Percentiles rank a stretch among this genome's conserved stretches.
These are phyloP conservation scores for Capitella teleta DNA, from an alignment of 1,140 invertebrate species.

Conservation along the genomic window DNA sequence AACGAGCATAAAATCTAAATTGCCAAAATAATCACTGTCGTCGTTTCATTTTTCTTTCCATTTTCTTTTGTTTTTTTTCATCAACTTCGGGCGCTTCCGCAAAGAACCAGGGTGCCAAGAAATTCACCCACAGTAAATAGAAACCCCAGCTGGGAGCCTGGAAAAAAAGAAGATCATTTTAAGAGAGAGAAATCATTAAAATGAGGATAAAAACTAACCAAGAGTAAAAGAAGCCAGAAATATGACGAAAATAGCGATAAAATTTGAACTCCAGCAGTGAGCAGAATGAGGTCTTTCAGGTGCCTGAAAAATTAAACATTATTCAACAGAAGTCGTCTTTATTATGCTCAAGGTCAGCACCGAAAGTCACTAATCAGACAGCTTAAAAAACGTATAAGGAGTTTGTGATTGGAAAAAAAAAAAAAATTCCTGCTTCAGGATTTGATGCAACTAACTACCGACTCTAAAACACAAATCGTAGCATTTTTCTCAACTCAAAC, in stretches of 20 bases:
- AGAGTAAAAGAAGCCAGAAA: slow-evolving; percentile 75
- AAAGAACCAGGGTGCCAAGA: slow-evolving; percentile 82
- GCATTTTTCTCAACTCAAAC: too few relatives aligned
- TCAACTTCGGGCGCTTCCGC: slow-evolving; percentile 54
- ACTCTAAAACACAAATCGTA: too few relatives aligned
- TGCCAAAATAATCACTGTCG: too few relatives aligned
- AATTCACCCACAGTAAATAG: slow-evolving; percentile 74
- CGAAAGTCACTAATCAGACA: too few relatives aligned
- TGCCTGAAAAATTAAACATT: slow-evolving; percentile 57
- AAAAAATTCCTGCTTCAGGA: too few relatives aligned
- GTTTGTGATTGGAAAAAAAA: too few relatives aligned
- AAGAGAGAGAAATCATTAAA: not conserved
- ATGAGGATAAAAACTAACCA: slow-evolving; percentile 43
- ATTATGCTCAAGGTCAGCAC: too few relatives aligned
- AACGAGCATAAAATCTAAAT: too few relatives aligned
- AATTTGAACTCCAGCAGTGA: slow-evolving; percentile 68
- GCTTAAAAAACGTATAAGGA: too few relatives aligned
- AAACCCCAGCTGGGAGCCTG: slow-evolving; percentile 63
- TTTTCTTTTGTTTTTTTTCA: slow-evolving; percentile 80
- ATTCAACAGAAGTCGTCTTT: too few relatives aligned
- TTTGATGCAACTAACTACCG: too few relatives aligned
- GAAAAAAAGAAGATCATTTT: slow-evolving; percentile 4
- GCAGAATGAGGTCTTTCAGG: slow-evolving; percentile 81
- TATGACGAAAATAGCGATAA: slow-evolving; percentile 70
- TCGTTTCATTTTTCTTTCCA: slow-evolving; percentile 67